Evolutionary conservation across 2,888 invertebrate genomes (phyloP), one percentile per base, ranked within the genome.

Genomic region (Metellina segmentata): DNA sequence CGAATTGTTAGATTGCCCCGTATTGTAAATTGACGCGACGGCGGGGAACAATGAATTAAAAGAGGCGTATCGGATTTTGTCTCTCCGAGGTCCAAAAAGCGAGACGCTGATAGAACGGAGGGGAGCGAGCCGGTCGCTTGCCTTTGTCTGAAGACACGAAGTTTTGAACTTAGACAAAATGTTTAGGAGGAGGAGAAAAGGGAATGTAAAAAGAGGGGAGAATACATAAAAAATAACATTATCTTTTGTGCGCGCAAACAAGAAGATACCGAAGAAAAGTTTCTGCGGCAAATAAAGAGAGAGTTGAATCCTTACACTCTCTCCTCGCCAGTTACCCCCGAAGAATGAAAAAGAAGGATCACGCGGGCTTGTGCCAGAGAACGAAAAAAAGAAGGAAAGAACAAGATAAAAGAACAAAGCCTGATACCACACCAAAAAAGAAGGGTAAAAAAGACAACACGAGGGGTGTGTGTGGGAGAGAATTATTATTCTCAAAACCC

Each of bases 211-310:
- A 74, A 81, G 9, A 69, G n/a, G 48, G 20, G 72, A 61, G 81
- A 90, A 81, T 79, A 70, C 69, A 72, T 71, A 71, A 71, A 72
- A 87, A 90, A 91, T 77, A 91, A 79, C 79, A 83, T 83, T 91
- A 87, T 91, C 87, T 91, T 88, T 91, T 90, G 75, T 77, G 72
- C 72, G 77, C 61, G 72, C 89, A 81, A 83, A 85, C 83, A 79
- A 90, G 87, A 91, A 87, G 87, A 83, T 83, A 91, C 87, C 71
- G 71, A 85, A 19, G 78, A 82, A 90, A 90, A 85, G 78, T 90
- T 90, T 74, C 19, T 72, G 49, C 53, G 72, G 71, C 71, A 85
- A 79, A 85, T 79, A 90, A 85, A 90, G 71, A 69, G 72, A 52
- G 11, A 74, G 61, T 71, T 9, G 70, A 49, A 52, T 82, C 34